phyloP scores from a whole-genome alignment of 2,797 vertebrate species.

The Halcyon leucocephala region DNA sequence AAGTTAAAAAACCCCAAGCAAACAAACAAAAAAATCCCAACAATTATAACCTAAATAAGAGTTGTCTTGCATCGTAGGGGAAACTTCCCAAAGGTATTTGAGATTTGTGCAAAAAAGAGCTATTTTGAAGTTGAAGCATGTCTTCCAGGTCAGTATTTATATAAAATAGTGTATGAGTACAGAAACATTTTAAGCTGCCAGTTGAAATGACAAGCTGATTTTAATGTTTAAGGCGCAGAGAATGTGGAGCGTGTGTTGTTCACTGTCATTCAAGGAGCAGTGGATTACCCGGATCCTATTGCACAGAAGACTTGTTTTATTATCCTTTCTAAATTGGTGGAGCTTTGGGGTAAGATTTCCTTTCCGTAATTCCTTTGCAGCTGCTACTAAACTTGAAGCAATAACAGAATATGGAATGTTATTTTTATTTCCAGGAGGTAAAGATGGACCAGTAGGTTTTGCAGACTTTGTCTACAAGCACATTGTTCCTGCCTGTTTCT shows the following conservation, averaged over 20 bases:
- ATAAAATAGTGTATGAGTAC: neutral
- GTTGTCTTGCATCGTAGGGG: constrained; percentile 51
- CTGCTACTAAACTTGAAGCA: neutral
- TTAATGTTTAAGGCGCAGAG: constrained; percentile 84
- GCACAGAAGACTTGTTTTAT: constrained; percentile 99
- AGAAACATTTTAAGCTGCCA: neutral
- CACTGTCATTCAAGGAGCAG: constrained; percentile 96
- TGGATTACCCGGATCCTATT: constrained; percentile 96
- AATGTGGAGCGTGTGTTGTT: constrained; percentile 93
- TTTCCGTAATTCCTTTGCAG: neutral
- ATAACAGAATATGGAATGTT: neutral
- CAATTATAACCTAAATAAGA: constrained; percentile 19
- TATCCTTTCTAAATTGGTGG: constrained; percentile 93
- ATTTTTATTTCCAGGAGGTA: constrained; percentile 84
- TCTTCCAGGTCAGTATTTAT: constrained; percentile 41
- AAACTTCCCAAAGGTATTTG: constrained; percentile 56
- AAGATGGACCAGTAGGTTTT: constrained; percentile 95
- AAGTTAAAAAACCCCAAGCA: neutral
- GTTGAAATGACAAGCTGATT: neutral
- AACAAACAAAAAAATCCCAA: too few relatives aligned
- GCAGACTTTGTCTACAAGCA: constrained; percentile 98
- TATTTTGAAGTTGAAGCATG: constrained; percentile 50
- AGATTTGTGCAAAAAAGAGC: constrained; percentile 20
- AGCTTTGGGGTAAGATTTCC: constrained; percentile 91
- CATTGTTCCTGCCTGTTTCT: constrained; percentile 95